These are phyloP conservation scores for Callaeas wilsoni DNA, from an alignment of 2,113 vertebrate genomes.

Conservation along the genomic window DNA sequence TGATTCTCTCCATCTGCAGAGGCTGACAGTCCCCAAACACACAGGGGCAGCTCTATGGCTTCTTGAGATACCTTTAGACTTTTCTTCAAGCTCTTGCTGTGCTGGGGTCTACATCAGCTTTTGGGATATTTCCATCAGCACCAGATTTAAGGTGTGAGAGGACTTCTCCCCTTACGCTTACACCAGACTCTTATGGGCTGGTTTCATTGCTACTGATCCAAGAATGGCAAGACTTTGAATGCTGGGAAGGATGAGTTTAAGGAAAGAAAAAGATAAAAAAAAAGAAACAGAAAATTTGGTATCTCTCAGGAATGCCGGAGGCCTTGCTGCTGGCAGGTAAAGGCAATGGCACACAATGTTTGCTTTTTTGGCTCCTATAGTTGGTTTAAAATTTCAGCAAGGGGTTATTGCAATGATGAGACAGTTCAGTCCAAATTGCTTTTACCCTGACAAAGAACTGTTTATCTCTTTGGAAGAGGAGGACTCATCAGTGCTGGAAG, in stretches of 20 bases:
- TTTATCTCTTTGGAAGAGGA: slow-evolving; percentile 1
- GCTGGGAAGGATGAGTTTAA: neutral
- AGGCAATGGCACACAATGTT: neutral
- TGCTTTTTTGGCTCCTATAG: neutral
- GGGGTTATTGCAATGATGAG: neutral
- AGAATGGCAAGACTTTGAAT: neutral
- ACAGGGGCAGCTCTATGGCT: neutral
- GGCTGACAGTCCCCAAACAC: neutral
- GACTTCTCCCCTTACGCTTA: neutral
- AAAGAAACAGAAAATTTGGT: neutral
- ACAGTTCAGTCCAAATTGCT: neutral
- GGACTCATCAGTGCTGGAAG: neutral
- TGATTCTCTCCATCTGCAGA: neutral
- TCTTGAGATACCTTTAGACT: neutral
- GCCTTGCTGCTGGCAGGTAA: neutral
- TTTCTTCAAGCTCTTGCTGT: neutral
- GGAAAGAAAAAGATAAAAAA: neutral
- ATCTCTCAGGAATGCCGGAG: neutral
- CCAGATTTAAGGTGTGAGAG: neutral
- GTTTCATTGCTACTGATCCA: neutral
- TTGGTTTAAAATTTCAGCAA: neutral
- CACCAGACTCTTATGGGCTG: neutral
- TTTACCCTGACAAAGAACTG: neutral
- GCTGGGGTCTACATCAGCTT: neutral
- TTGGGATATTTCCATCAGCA: neutral